Percentiles rank a stretch among this genome's conserved stretches.
Conservation (phyloP, 2,797 vertebrate genomes). For the Calcarius lapponicus region DNA sequence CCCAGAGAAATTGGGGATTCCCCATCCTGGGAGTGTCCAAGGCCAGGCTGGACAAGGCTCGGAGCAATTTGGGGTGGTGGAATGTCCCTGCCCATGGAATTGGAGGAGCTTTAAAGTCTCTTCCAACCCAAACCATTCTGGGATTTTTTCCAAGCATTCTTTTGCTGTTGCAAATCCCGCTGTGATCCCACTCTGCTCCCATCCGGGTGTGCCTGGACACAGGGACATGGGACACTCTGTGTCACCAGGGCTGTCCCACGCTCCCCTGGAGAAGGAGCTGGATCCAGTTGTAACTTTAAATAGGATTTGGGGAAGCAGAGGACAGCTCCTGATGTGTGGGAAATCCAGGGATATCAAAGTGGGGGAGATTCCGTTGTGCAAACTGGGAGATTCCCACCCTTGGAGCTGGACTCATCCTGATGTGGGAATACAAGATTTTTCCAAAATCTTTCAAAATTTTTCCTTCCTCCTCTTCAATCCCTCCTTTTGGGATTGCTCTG, state of each 20-base stretch:
- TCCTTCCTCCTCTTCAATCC: neutral
- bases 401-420: fast-evolving
- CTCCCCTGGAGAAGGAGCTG: fast-evolving
- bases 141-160: neutral
- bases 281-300: fast-evolving
- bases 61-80: fast-evolving
- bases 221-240: fast-evolving
- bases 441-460: too few relatives aligned
- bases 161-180: neutral
- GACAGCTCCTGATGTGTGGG: fast-evolving
- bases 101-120: neutral
- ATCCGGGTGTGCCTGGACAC: fast-evolving
- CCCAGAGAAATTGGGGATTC: neutral
- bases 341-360: neutral
- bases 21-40: neutral
- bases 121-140: neutral
- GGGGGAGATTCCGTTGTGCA: neutral
- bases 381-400: neutral
- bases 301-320: neutral
- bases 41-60: fast-evolving
- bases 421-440: neutral
- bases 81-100: neutral
- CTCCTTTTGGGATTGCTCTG: neutral
- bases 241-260: fast-evolving
- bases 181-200: neutral